Evolutionary conservation across 2,888 invertebrate genomes (phyloP).

Genomic region (Drosophila picticornis): DNA sequence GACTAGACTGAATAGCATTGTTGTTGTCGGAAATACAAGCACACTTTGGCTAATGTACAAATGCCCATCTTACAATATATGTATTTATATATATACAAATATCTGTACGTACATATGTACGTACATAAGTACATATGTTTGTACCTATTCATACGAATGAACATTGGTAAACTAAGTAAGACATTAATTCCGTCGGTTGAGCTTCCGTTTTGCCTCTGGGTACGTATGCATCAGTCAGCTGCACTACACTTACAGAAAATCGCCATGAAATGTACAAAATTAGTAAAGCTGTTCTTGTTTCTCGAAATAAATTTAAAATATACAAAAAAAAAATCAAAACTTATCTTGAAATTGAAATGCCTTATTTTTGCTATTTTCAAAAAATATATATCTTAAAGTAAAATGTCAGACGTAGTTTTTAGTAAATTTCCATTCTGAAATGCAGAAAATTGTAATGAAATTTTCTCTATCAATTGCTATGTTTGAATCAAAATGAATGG

Average conservation of each 20-base stretch:
- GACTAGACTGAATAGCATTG: slow-evolving; percentile 7
- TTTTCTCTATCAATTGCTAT: too few relatives aligned
- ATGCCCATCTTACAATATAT: slow-evolving; percentile 6
- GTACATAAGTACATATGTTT: slow-evolving; percentile 1
- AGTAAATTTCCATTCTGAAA: background rate
- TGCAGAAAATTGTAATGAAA: rapidly evolving
- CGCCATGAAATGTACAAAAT: background rate
- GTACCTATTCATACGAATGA: slow-evolving; percentile 18
- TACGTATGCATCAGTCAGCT: slow-evolving; percentile 31
- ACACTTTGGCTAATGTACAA: slow-evolving; percentile 39
- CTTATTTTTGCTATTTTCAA: background rate
- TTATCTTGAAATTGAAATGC: background rate
- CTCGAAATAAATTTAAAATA: background rate
- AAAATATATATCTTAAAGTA: background rate
- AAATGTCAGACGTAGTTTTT: background rate
- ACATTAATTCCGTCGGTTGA: slow-evolving; percentile 67
- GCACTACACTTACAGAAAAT: background rate
- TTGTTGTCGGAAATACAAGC: slow-evolving; percentile 51
- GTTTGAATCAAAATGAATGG: background rate
- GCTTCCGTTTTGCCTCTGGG: slow-evolving; percentile 49
- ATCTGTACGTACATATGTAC: slow-evolving; percentile 5
- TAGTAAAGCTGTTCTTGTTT: background rate
- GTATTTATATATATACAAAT: background rate
- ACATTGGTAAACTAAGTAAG: slow-evolving; percentile 59
- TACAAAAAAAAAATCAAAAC: background rate